Percentiles rank a stretch among this genome's conserved stretches.
phyloP scores from a whole-genome alignment of 92 coral and sea anemone species.

The Isaurus tuberculatus region DNA sequence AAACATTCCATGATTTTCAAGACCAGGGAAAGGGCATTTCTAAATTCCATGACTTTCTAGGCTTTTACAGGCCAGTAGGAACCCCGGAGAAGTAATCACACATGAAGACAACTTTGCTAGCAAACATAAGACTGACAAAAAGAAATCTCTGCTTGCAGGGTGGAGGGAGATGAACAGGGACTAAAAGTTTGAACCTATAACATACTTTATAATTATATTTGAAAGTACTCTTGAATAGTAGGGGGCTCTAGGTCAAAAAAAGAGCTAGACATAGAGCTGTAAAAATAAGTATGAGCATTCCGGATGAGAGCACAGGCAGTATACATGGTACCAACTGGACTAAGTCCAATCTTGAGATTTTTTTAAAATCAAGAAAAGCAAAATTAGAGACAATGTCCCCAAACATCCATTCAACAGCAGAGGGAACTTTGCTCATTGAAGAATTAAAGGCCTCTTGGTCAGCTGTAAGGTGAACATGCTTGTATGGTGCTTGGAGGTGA shows the following conservation, averaged over 20 bases:
- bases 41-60: too few species aligned
- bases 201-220: background rate
- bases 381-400: conserved; percentile 17
- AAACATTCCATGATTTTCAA: too few species aligned
- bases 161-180: too few species aligned
- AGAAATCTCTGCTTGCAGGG: too few species aligned
- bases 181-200: too few species aligned
- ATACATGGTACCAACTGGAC: conserved; percentile 18
- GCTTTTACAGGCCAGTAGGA: too few species aligned
- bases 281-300: conserved; percentile 1
- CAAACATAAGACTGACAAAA: too few species aligned
- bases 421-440: conserved; percentile 24
- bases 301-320: background rate
- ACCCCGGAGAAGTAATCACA: too few species aligned
- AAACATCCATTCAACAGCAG: conserved; percentile 6
- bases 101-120: too few species aligned
- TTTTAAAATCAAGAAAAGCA: conserved; percentile 8
- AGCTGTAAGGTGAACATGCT: conserved; percentile 12
- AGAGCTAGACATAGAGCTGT: background rate
- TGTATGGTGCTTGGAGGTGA: conserved; percentile 29
- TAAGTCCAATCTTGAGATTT: conserved; percentile 22
- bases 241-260: conserved; percentile 13
- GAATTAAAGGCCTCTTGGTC: conserved; percentile 27
- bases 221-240: conserved; percentile 20
- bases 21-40: too few species aligned